Percentiles rank a stretch among this genome's conserved stretches.
These are phyloP conservation scores for Addax nasomaculatus DNA, from an alignment of 2,113 vertebrate species.

Conservation along the genomic window DNA sequence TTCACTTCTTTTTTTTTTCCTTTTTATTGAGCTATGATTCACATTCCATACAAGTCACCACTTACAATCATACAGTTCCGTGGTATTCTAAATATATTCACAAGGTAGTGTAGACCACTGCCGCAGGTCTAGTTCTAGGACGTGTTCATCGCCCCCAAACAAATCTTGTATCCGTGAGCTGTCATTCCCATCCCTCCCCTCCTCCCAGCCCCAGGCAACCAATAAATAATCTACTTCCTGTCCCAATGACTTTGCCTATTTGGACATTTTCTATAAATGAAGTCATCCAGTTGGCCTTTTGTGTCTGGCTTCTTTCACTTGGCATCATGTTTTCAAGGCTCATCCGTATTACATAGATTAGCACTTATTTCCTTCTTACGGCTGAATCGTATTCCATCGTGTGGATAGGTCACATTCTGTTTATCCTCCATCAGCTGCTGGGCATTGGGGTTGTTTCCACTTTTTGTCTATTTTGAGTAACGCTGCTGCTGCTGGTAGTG, in stretches of 20 bases:
- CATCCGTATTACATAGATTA: accelerated
- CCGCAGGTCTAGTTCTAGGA: neutral
- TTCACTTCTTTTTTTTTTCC: too few relatives aligned
- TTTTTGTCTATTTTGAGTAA: neutral
- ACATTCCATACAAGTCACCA: neutral
- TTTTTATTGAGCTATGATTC: neutral
- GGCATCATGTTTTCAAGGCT: neutral
- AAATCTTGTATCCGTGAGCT: neutral
- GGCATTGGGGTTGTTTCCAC: neutral
- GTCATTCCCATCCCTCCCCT: accelerated
- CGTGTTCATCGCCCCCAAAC: neutral
- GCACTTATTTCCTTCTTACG: neutral
- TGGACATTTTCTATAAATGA: neutral
- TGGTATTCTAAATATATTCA: neutral
- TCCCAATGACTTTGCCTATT: neutral
- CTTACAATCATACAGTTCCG: neutral
- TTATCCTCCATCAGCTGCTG: neutral
- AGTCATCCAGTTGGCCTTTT: neutral
- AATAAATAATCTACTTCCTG: neutral
- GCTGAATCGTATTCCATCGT: neutral
- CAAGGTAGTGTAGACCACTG: neutral
- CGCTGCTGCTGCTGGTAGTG: neutral
- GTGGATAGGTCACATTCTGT: neutral
- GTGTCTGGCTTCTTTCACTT: neutral
- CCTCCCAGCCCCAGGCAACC: neutral